Base-by-base conservation (phyloP, 2,113 vertebrate species). In the Oreochromis aureus region DNA sequence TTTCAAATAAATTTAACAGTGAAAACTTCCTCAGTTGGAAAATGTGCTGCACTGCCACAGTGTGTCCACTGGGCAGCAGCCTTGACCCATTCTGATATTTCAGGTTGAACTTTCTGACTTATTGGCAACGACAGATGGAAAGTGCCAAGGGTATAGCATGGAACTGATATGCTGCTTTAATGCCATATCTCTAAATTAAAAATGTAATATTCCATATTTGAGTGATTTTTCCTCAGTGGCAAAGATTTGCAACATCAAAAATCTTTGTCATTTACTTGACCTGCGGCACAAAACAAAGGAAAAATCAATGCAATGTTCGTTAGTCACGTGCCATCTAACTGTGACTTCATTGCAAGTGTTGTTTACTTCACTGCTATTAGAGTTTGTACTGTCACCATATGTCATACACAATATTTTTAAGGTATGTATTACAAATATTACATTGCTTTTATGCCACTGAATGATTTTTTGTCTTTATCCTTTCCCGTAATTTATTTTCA, bases 31-130 rank as follows among this genome's bases (percentile, higher is more conserved):
- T 48, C 36, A 34, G 3, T 27, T 27, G 63, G 10, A 81, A 13
- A 6, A 39, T 82, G 22, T 34, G 41, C 51, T 92, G 93, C 80
- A 89, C 5, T 91, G 18, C 22, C 13, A 9, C 8, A 3, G 1
- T 83, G 80, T 83, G 34, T 61, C 95, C 94, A 93, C 36, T 59
- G 82, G 76, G 84, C 0, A 10, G 80, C 54, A 63, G 51, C 34
- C 81, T 92, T 81, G 27, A 63, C 78, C 34, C 12, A 34, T 55
- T 16, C 19, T 58, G 32, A 1, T 16, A 39, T 46, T 73, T 44
- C 3, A 51, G 4, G 13, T 78, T 4, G 16, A 51, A 19, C 44
- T 7, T 59, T 19, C 32, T 61, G 59, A 55, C 32, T 55, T 8
- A 48, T 6, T 51, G 44, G 46, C 32, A 27, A 79, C 22, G 78